Conservation (phyloP, 2,888 invertebrate species). For the Dexiosoma caninum region DNA sequence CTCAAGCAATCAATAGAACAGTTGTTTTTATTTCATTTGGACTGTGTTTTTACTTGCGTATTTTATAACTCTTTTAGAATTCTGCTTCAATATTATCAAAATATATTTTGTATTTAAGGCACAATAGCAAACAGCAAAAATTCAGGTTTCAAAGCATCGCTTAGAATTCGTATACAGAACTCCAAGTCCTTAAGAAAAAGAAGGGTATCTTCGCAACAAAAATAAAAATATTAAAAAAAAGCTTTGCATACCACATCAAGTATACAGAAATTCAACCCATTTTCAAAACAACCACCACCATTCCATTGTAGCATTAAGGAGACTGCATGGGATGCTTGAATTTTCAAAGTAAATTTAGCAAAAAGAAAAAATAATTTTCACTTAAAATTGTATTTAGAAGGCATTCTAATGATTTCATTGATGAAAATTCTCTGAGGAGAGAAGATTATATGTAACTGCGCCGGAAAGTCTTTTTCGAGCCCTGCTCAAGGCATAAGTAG, state of each 20-base stretch:
- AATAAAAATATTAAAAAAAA: no score
- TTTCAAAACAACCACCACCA: slow-evolving; percentile 33
- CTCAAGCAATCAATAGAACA: no score
- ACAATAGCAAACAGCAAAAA: slow-evolving; percentile 14
- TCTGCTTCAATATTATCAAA: background rate
- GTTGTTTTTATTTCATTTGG: no score
- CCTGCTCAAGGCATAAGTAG: no score
- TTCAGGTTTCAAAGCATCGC: slow-evolving; percentile 18
- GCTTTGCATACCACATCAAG: slow-evolving; percentile 10
- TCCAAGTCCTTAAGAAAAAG: background rate
- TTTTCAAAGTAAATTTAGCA: slow-evolving; percentile 30
- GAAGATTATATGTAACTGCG: no score
- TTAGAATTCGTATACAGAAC: slow-evolving; percentile 17
- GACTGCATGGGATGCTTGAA: background rate
- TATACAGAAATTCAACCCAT: slow-evolving; percentile 38
- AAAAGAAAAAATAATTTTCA: no score
- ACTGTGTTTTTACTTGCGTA: no score
- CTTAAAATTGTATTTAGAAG: background rate
- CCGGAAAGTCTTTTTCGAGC: no score
- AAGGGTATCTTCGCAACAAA: slow-evolving; percentile 38
- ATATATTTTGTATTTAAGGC: slow-evolving; percentile 2
- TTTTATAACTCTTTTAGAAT: background rate
- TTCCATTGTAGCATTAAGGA: background rate
- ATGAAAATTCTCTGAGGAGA: no score
- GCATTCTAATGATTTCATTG: background rate